These are phyloP conservation scores for Oxytorus armatus DNA, from an alignment of 2,888 invertebrate species.

Conservation along the genomic window DNA sequence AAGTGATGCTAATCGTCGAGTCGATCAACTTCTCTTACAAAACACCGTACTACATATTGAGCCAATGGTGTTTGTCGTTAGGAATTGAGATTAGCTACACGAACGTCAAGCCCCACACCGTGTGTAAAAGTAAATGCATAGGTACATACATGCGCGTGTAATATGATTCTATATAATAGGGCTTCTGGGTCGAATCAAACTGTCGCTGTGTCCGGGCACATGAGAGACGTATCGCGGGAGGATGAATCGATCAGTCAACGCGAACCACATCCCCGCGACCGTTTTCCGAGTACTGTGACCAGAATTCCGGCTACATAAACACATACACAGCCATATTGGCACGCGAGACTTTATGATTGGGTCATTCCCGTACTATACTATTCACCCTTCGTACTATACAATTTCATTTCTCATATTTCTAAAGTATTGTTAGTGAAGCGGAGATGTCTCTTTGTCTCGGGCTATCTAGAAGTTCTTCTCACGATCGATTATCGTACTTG, in stretches of 20 bases:
- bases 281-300: constrained; percentile 34
- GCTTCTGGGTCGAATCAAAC: constrained; percentile 26
- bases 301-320: constrained; percentile 22
- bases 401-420: neutral
- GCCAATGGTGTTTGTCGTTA: constrained; percentile 31
- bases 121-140: neutral
- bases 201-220: constrained; percentile 13
- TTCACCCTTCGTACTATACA: constrained; percentile 8
- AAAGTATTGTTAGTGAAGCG: neutral
- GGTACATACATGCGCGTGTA: neutral
- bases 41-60: neutral
- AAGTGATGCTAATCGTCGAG: neutral
- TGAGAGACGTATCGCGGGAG: constrained; percentile 9
- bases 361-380: no score
- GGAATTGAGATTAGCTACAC: constrained; percentile 29
- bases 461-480: constrained; percentile 33
- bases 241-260: constrained; percentile 51
- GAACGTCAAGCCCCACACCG: neutral
- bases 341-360: neutral
- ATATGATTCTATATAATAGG: constrained; percentile 31
- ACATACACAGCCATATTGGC: neutral
- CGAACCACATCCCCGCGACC: constrained; percentile 25
- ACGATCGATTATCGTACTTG: constrained; percentile 47
- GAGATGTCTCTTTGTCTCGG: constrained; percentile 8
- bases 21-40: neutral